These are phyloP conservation scores for Mythimna ferrago DNA, from an alignment of 2,888 invertebrate genomes.

Conservation along the genomic window DNA sequence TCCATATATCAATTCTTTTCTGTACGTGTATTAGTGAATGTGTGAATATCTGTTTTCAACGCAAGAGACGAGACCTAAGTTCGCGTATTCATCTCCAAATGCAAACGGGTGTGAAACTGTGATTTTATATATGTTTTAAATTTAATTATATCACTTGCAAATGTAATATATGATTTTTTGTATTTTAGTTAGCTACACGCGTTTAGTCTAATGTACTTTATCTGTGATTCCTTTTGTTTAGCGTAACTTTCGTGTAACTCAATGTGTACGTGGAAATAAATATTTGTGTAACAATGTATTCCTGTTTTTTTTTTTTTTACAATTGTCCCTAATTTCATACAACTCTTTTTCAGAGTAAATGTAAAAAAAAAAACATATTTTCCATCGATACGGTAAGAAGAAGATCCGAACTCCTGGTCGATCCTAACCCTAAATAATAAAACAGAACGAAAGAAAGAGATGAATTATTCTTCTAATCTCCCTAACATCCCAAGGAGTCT, in stretches of 20 bases:
- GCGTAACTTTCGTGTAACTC: conserved; percentile 82
- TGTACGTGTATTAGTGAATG: conserved; percentile 40
- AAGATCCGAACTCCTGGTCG: background rate
- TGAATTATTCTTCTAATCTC: no score
- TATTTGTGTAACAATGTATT: conserved; percentile 83
- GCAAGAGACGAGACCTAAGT: conserved; percentile 29
- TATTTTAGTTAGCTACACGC: conserved; percentile 58
- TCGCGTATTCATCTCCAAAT: conserved; percentile 38
- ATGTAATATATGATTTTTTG: conserved; percentile 61
- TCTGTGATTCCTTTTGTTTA: conserved; percentile 88
- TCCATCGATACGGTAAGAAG: no score
- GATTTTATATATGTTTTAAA: conserved; percentile 64
- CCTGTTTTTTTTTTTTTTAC: conserved; percentile 66
- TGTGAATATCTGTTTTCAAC: conserved; percentile 29
- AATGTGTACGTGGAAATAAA: conserved; percentile 86
- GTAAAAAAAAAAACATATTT: no score
- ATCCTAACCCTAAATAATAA: no score
- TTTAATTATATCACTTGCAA: conserved; percentile 62
- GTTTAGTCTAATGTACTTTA: conserved; percentile 80
- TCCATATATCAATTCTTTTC: conserved; percentile 27
- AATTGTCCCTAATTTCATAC: background rate
- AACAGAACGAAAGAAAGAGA: no score
- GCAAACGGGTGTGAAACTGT: conserved; percentile 63
- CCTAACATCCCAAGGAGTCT: no score
- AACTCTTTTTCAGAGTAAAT: no score